Evolutionary conservation across 2,888 invertebrate species (phyloP), one percentile per base, ranked within the genome.

Genomic region (Brenthis ino): DNA sequence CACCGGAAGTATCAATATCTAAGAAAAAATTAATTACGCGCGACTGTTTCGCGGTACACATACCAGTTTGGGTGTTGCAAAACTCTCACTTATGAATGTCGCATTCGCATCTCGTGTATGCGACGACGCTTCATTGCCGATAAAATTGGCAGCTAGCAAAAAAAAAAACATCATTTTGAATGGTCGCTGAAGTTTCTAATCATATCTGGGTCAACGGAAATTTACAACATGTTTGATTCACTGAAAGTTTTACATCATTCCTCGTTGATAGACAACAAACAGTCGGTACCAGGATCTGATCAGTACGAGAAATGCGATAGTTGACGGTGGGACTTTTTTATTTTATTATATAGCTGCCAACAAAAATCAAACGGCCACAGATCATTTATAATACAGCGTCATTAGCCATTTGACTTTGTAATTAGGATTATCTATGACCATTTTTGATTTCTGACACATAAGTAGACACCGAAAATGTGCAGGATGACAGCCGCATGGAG

Each of bases 201-300:
- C 85, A 88, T 81, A 92, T 88, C 91, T 89, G 82, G 93, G 93
- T 87, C 91, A 92, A 77, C 87, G 93, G 93, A 92, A 92, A 87
- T 86, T 85, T 89, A 88, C 91, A 83, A 86, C 79, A 85, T 82
- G 77, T 81, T 77, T 83, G 83, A 85, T 85, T 80, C 85, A 83
- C 91, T 91, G 91, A 91, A 91, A 92, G 90, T 90, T 92, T 91
- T 92, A 91, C 92, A 88, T 91, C 92, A 89, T 82, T 80, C 82
- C 82, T 82, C 80, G 75, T 78, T 76, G 82, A 76, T 78, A 73
- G 82, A 77, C 84, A 85, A 85, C 85, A 84, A 85, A 85, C 85
- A 84, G 88, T 86, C 78, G 82, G 84, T 87, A 91, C 92, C 92
- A 92, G 93, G 92, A 92, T 90, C 87, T 84, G 85, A 87, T 80